Base-by-base conservation (phyloP, 2,797 vertebrate genomes). In the Ptychadena robeensis region DNA sequence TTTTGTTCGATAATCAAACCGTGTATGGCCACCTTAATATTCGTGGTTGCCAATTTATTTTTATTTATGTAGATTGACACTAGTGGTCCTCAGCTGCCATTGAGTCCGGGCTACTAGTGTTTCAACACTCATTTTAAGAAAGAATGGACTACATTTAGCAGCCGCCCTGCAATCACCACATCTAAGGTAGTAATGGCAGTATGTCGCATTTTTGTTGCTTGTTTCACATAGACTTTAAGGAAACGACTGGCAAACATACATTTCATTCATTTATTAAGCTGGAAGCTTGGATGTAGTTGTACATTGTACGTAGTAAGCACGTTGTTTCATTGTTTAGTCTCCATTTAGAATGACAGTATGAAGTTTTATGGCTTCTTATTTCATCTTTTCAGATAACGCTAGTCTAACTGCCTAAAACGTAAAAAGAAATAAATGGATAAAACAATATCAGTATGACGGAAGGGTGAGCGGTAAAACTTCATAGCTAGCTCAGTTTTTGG, bases 401-500 rank as follows among this genome's bases (percentile, higher is more conserved):
- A 73, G 34, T 53, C 25, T 34, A 66, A 3, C 27, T 71, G 63
- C n/a, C 57, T 28, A 53, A 81, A 81, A 66, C 31, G 53, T 10
- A 14, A 35, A 73, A 81, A 73, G 11, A 80, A 63, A 80, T 15
- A 15, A 22, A 71, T 67, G 61, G 40, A 27, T 34, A 18, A 25
- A 44, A 61, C 64, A n/a, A 63, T 66, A 68, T 78, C 25, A 57
- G n/a, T 57, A 37, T 79, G 76, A 66, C 30, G 59, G 65, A 35
- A 22, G 32, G 22, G 28, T 72, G 78, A 44, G n/a, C 18, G 37
- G 63, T 53, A 63, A 30, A 28, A 38, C 32, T 71, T 32, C 11
- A 3, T 70, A 71, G 59, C 11, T 28, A 15, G 27, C 18, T 76
- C 80, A 87, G 63, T 70, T 85, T 38, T 72, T 77, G 66, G 74